Conservation (phyloP, 2,797 vertebrate species). For the Micropoecilia bifurca region DNA sequence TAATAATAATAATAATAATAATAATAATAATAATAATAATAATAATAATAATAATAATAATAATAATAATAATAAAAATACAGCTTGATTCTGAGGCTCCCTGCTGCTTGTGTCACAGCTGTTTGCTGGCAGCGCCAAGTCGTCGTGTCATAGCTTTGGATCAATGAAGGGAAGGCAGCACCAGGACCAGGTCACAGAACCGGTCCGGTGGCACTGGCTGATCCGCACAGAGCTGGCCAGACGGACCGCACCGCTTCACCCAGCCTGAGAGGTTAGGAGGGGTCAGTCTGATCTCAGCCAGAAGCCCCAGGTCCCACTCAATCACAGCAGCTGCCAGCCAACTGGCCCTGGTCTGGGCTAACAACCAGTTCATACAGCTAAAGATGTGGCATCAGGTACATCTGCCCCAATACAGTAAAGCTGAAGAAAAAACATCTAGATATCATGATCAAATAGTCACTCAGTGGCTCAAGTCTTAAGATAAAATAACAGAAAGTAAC, state of each 20-base stretch:
- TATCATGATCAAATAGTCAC: background rate
- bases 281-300: conserved; percentile 32
- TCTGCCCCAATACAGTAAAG: background rate
- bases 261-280: conserved; percentile 28
- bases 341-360: conserved; percentile 12
- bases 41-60: no score
- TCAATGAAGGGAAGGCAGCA: conserved; percentile 34
- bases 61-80: background rate
- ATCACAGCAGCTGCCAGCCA: conserved; percentile 38
- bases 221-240: conserved; percentile 24
- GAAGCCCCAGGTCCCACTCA: conserved; percentile 14
- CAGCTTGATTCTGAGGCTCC: conserved; percentile 5
- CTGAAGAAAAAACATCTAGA: background rate
- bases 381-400: background rate
- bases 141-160: conserved; percentile 35
- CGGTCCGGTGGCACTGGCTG: conserved; percentile 53
- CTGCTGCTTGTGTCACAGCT: conserved; percentile 43
- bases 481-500: background rate
- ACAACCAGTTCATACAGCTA: conserved; percentile 30
- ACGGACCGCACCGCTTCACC: conserved; percentile 47
- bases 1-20: no score
- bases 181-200: conserved; percentile 45
- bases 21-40: no score
- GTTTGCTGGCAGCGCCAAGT: conserved; percentile 20
- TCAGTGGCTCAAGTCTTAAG: background rate